Base-by-base conservation (phyloP, 1,140 invertebrate species). In the Leptinotarsa lineolata region DNA sequence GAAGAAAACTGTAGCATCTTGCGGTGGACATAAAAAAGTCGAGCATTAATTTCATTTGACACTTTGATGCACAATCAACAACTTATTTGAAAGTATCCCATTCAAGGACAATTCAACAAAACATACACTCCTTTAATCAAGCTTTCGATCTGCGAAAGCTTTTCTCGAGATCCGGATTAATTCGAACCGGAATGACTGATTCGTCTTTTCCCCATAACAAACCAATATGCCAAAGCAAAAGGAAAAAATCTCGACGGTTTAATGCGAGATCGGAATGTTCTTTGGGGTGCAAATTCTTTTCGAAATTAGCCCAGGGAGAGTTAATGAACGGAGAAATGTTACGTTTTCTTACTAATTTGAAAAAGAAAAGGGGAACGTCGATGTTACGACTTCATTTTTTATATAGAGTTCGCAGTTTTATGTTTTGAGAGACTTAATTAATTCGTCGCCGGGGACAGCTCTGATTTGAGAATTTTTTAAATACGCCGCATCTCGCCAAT, bases 271-370 rank as follows among this genome's bases (percentile, higher is more conserved):
- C 74, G 79, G 80, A 82, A 82, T 82, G 79, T 78, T 79, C 75
- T 80, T 80, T 80, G 75, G 79, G 80, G 80, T 81, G 81, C 74
- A 77, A 83, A 83, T 83, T 83, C 81, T 78, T 39, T 80, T 78
- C 75, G 74, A 82, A 83, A 83, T 82, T 83, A 83, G 81, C 75
- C 78, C 77, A 73, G 81, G 75, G 81, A 77, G 81, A 80, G 76
- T 82, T 82, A 82, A 82, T 83, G 81, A 82, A 82, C 77, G 80
- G 73, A 79, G 80, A 83, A 83, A 83, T 77, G 80, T 81, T 81
- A 80, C 81, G 80, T 82, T 82, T 77, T 79, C 74, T 76, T 81
- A 76, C 79, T 81, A 81, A 82, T 82, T 81, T 81, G 80, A 79
- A 79, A 78, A 78, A 72, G 68, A 74, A 77, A 77, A 76, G 78